Evolutionary conservation across 2,797 vertebrate species (phyloP), one percentile per base, ranked within the genome.

Genomic region (Paramormyrops hopkinsi): DNA sequence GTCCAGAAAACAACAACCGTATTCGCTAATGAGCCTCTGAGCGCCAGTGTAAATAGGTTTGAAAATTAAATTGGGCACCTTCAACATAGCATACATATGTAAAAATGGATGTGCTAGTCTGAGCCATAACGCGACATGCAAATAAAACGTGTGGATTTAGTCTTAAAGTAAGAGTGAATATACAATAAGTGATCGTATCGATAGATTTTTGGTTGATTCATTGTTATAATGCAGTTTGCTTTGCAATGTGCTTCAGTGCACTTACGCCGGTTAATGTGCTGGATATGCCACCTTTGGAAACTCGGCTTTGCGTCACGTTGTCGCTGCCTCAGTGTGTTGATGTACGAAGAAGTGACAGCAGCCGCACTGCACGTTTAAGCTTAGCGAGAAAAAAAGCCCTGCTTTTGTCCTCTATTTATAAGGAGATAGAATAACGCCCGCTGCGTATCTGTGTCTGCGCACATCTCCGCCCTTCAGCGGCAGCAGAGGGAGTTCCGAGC

Each of bases 401-500:
- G 50, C 84, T 33, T 17, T 29, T 50, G 50, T 50, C 4, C 48
- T 33, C 25, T 53, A 50, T 86, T 86, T 50, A 14, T 53, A 86
- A 86, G 25, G 84, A 46, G 44, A 46, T 44, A 46, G 79, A 44
- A 33, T 22, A 25, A n/a, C 46, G 79, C 41, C 48, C 19, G 41
- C 41, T 22, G 41, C 41, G 19, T 83, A 50, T n/a, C 17, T 48
- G n/a, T 54, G 84, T 3, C 25, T 50, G 84, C 48, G 84, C 48
- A 51, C 41, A 65, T 85, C 54, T 50, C 82, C 79, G 88, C 54
- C 76, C 86, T 46, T 88, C 25, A 14, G 46, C 56, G n/a, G 53
- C 59, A 76, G 87, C 89, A 86, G 90, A 87, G 85, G 88, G 90
- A 91, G 90, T 86, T 84, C 37, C 88, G 51, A 76, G 76, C 41